Percentiles rank a stretch among this genome's conserved stretches.
phyloP scores from a whole-genome alignment of 2,888 invertebrate genomes.

The Creontiades dilutus region DNA sequence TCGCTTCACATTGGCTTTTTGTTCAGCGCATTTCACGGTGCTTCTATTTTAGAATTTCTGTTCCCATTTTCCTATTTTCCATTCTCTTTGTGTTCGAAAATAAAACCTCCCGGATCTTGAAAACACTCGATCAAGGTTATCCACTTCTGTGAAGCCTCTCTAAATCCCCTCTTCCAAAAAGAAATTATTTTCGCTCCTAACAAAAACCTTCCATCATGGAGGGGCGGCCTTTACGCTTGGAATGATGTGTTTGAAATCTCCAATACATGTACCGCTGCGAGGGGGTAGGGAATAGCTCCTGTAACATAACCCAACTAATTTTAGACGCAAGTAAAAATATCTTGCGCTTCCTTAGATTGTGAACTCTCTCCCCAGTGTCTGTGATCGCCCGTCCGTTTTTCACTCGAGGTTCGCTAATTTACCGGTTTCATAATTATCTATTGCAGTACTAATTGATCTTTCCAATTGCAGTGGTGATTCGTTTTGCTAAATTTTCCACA shows the following conservation, averaged over 20 bases:
- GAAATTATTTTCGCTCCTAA: not conserved
- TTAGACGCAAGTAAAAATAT: slow-evolving; percentile 71
- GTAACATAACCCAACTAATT: slow-evolving; percentile 73
- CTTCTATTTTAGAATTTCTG: not conserved
- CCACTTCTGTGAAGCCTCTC: not conserved
- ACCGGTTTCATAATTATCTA: not conserved
- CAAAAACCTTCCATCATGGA: not conserved
- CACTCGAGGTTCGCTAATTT: slow-evolving; percentile 41
- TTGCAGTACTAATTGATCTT: too few species aligned
- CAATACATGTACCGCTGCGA: slow-evolving; percentile 4
- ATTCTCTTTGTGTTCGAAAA: not conserved
- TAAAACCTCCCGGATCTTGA: not conserved
- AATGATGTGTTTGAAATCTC: not conserved
- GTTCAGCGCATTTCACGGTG: not conserved
- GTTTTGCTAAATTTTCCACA: too few species aligned
- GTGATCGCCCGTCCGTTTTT: slow-evolving; percentile 22
- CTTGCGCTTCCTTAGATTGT: slow-evolving; percentile 56
- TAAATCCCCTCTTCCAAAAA: not conserved
- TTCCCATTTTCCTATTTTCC: too few species aligned
- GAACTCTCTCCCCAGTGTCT: slow-evolving; percentile 66
- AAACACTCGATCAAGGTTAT: not conserved
- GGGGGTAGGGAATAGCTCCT: slow-evolving; percentile 53
- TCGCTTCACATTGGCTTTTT: too few species aligned
- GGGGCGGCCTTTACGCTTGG: not conserved
- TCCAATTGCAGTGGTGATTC: too few species aligned